Base-by-base conservation (phyloP, 2,113 vertebrate species). In the Myiagra hebetior region DNA sequence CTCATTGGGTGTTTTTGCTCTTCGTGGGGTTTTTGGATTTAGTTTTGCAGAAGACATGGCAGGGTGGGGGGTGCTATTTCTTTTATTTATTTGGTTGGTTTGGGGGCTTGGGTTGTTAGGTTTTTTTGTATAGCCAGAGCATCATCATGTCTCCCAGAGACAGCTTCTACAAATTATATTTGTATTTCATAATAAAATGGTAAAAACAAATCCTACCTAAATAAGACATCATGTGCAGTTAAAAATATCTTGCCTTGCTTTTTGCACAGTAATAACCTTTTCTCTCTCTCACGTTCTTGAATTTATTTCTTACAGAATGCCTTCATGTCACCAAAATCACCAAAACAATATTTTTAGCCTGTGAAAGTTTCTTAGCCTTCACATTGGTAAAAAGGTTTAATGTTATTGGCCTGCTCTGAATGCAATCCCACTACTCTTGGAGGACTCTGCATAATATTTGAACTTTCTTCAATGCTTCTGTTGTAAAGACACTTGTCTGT, bases 11-110 rank as follows among this genome's bases (percentile, higher is more conserved):
- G 1, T 13, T 74, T 50, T 49, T 59, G 6, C 7, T 94, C 27
- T 42, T 75, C 0, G 0, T 53, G 18, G 9, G 0, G 0, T 7
- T 68, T n/a, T 20, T 15, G 22, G 3, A 1, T 1, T 46, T 81
- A 10, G 6, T 49, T 57, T 35, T 49, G 30, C 11, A 15, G 16
- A 49, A 31, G 13, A 13, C 1, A 0, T 20, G 2, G 4, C 1
- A 1, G 2, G 5, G 3, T 2, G 7, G 4, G 5, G 2, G 4
- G 2, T 50, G 59, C 7, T 49, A 16, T 50, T 31, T 42, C 37
- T 26, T 63, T 11, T 1, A 23, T 56, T 57, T 44, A 13, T n/a
- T 57, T 70, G 10, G 8, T 17, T 49, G 33, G 8, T 53, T 37
- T 44, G 39, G 13, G 14, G 13, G 42, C 27, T 46, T 27, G 47